A percentile compares a stretch with the other conserved stretches of the same genome.
Conservation (phyloP, 2,113 vertebrate species). For the Pseudorectes ferrugineus region DNA sequence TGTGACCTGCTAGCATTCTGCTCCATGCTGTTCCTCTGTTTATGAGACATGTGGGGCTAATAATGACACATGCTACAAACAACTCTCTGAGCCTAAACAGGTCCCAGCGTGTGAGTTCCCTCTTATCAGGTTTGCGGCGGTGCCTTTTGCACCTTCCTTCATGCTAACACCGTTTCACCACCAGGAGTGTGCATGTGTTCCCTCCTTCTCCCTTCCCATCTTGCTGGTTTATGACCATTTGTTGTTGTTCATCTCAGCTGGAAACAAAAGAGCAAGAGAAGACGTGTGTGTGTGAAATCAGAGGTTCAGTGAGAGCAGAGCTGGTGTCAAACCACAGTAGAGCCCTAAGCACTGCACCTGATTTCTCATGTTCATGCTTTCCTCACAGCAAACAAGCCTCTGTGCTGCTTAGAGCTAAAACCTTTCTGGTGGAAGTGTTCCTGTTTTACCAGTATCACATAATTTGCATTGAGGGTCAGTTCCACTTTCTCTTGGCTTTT, state of each 20-base stretch:
- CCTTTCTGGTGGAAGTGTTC: background rate
- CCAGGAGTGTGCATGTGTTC: background rate
- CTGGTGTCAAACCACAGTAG: background rate
- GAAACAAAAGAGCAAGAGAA: background rate
- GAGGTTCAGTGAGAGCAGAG: background rate
- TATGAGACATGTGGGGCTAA: background rate
- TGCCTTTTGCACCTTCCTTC: background rate
- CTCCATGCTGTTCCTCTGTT: background rate
- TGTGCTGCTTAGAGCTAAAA: background rate
- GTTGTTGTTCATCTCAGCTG: background rate
- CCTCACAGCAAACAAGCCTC: background rate
- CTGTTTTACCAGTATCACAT: background rate
- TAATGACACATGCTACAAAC: background rate
- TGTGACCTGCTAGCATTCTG: background rate
- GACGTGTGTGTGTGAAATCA: background rate
- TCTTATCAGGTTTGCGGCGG: background rate
- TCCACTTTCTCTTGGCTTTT: background rate
- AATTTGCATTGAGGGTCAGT: background rate
- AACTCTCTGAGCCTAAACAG: background rate
- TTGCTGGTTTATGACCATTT: background rate
- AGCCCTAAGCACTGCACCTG: background rate
- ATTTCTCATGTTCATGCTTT: background rate
- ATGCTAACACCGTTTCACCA: background rate
- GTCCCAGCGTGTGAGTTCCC: background rate
- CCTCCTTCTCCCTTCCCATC: background rate